Evolutionary conservation across 2,888 invertebrate genomes (phyloP).

Genomic region (Tuta absoluta): DNA sequence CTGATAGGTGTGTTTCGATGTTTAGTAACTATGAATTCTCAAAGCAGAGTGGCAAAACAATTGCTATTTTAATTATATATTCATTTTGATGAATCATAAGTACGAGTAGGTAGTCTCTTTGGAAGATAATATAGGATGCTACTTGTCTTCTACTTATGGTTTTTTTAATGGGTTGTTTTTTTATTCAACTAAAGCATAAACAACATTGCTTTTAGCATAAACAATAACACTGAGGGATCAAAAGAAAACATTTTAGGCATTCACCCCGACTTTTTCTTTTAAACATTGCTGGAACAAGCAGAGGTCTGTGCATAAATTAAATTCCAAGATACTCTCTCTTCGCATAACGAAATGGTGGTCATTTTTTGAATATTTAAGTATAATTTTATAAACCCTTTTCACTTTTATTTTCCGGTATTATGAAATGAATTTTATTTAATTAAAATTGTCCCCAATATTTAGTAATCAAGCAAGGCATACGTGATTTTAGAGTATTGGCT

Average conservation of each 20-base stretch:
- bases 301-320: slow-evolving; percentile 55
- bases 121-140: no score
- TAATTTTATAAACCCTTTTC: slow-evolving; percentile 34
- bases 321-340: slow-evolving; percentile 55
- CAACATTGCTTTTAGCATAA: not conserved
- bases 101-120: no score
- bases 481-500: no score
- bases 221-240: slow-evolving; percentile 12
- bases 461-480: no score
- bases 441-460: not conserved
- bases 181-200: not conserved
- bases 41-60: no score
- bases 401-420: not conserved
- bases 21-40: no score
- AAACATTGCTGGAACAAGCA: slow-evolving; percentile 15
- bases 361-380: slow-evolving; percentile 45
- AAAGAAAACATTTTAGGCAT: slow-evolving; percentile 21
- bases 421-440: no score
- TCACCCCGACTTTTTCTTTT: slow-evolving; percentile 17
- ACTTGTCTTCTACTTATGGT: no score
- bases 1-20: no score
- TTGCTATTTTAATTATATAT: no score
- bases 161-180: no score
- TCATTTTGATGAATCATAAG: no score
- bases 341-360: slow-evolving; percentile 42